These are phyloP conservation scores for Plecturocebus donacophilus DNA, from an alignment of 2,113 vertebrate genomes.

Conservation along the genomic window DNA sequence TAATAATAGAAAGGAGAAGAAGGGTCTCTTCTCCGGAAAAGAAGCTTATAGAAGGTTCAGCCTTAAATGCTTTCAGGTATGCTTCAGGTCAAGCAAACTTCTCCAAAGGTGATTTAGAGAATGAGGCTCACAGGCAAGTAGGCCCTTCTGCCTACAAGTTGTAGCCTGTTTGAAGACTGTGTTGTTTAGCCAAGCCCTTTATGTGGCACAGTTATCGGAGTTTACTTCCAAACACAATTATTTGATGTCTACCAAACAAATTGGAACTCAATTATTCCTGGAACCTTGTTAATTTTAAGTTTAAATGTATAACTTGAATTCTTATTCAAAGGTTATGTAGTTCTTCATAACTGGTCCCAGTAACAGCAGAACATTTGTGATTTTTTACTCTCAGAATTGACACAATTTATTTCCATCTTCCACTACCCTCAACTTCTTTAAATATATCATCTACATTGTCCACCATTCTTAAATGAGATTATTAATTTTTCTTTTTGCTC, in stretches of 20 bases:
- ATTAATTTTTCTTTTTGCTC: slow-evolving; percentile 9
- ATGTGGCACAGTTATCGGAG: not conserved
- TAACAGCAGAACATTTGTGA: not conserved
- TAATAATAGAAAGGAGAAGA: not conserved
- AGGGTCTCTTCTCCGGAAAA: rapidly evolving
- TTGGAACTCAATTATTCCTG: not conserved
- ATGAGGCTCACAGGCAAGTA: rapidly evolving
- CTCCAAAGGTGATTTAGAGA: not conserved
- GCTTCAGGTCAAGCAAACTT: rapidly evolving
- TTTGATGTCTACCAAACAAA: not conserved
- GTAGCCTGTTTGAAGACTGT: no score
- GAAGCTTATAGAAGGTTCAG: not conserved
- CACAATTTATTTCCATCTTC: not conserved
- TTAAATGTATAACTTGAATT: not conserved
- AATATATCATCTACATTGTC: not conserved
- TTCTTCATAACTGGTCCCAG: not conserved
- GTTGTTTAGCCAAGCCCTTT: not conserved
- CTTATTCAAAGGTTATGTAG: not conserved
- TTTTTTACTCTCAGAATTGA: not conserved
- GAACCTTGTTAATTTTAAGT: not conserved
- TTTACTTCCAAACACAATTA: not conserved
- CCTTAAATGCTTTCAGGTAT: no score
- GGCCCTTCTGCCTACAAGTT: rapidly evolving
- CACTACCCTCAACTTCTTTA: not conserved
- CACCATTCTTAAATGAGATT: not conserved